phyloP scores from a whole-genome alignment of 1,140 invertebrate species.

The Cherax destructor region DNA sequence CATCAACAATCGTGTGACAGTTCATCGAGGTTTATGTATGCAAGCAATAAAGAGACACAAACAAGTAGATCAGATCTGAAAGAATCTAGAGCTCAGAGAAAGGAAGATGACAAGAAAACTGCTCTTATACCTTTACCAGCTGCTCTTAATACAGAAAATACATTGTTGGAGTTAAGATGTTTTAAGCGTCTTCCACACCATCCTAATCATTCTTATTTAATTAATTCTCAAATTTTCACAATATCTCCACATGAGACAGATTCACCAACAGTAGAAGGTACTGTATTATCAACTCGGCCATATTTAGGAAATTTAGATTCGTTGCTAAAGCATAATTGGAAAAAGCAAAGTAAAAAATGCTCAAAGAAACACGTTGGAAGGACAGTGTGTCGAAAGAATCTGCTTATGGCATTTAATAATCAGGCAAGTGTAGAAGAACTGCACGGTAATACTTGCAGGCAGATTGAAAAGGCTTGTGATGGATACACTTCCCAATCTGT shows the following conservation, averaged over 20 bases:
- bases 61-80: not conserved
- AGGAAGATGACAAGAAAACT: not conserved
- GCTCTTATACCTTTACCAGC: not conserved
- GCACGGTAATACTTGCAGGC: not conserved
- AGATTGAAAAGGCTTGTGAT: not conserved
- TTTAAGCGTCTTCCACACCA: not conserved
- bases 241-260: not conserved
- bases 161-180: not conserved
- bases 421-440: not conserved
- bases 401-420: not conserved
- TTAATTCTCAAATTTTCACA: not conserved
- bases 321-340: not conserved
- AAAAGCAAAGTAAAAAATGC: not conserved
- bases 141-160: not conserved
- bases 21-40: not conserved
- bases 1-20: not conserved
- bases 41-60: not conserved
- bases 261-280: not conserved
- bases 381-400: not conserved
- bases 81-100: not conserved
- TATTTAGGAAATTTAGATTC: not conserved
- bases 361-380: not conserved
- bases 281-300: not conserved
- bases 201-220: not conserved
- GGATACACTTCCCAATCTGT: not conserved